Base-by-base conservation (phyloP, 2,113 vertebrate species). In the Lanius ludovicianus region DNA sequence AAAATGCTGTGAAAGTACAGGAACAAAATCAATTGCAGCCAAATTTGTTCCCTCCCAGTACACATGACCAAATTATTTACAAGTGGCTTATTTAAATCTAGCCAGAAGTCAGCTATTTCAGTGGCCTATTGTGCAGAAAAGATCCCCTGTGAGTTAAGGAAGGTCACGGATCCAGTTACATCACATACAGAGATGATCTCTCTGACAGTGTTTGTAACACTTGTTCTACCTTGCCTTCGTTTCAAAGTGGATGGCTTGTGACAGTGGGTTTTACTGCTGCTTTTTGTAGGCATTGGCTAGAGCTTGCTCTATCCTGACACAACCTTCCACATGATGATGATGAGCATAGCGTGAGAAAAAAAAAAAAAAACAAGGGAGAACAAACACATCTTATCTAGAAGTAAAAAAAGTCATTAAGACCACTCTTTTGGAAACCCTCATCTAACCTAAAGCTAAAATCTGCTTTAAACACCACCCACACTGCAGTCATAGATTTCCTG, bases 21-120 rank as follows among this genome's bases (percentile, higher is more conserved):
- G 83, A 96, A 94, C 89, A 97, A 96, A 95, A 96, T 94, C 93
- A 96, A 97, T 96, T 80, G 90, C 53, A 89, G 93, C 82, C 93
- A 97, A 89, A 97, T 94, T 92, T 95, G 92, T 97, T 96, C 92
- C 89, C 75, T 95, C 81, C 87, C 96, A 96, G 93, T 97, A 93
- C 97, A 97, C 95, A 93, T 92, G 89, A 97, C 96, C 93, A 70
- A 87, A 90, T 97, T 92, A 97, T 95, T 98, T 97, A 97, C 64
- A 96, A 96, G 94, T 91, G 93, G 80, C 74, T 95, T 93, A 96
- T 97, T 91, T 97, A 95, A 96, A 92, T 96, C 80, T 95, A 92
- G 76, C 69, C 92, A 97, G 89, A 94, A 94, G 81, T 88, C 81
- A 96, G 93, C 76, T 90, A 89, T 92, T 95, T 90, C 67, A 46